These are phyloP conservation scores for Euleptes europaea DNA, from an alignment of 2,113 vertebrate genomes.

Conservation along the genomic window DNA sequence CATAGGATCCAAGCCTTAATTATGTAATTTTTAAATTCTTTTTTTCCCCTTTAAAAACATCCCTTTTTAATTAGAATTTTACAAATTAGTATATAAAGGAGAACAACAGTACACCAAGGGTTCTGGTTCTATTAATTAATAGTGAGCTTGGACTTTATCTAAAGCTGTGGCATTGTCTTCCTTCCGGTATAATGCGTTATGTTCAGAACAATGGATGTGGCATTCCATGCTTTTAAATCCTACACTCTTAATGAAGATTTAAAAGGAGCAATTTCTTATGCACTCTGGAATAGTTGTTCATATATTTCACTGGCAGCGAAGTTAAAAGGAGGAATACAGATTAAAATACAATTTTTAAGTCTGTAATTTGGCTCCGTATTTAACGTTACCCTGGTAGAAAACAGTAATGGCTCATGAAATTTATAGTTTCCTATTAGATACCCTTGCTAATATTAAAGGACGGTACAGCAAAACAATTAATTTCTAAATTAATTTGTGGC, in stretches of 20 bases:
- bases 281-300: neutral
- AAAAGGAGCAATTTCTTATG: neutral
- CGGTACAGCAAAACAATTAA: neutral
- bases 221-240: conserved; percentile 23
- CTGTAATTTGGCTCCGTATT: conserved; percentile 12
- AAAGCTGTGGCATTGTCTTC: conserved; percentile 15
- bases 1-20: too few relatives aligned
- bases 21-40: too few relatives aligned
- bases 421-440: neutral
- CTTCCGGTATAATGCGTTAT: conserved; percentile 38
- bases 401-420: neutral
- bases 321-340: conserved; percentile 14
- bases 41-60: too few relatives aligned
- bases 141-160: conserved; percentile 21
- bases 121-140: conserved; percentile 20
- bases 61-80: too few relatives aligned
- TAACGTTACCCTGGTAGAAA: neutral
- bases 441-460: neutral
- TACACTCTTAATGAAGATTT: conserved; percentile 45
- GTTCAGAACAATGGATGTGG: conserved; percentile 20
- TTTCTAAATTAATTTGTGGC: neutral
- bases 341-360: neutral
- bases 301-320: conserved; percentile 21
- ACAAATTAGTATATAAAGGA: too few relatives aligned
- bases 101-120: conserved; percentile 16